These are phyloP conservation scores for Schizothorax lantsangensis DNA, from an alignment of 2,797 vertebrate genomes.

Conservation along the genomic window DNA sequence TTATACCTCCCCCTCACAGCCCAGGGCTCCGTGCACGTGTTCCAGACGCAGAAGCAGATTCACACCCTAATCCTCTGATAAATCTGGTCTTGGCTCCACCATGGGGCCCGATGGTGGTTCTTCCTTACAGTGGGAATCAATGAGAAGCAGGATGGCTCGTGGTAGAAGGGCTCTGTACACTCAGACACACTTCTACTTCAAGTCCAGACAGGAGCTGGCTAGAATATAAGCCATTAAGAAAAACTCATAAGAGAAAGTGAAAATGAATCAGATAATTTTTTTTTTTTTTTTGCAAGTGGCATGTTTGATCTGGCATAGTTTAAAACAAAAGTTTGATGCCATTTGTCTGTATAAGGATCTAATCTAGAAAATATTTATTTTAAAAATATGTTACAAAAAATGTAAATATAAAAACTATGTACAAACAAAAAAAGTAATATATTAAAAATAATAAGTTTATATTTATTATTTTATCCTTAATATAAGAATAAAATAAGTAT, in stretches of 20 bases:
- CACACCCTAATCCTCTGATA: conserved; percentile 73
- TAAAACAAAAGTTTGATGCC: not conserved
- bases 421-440: not conserved
- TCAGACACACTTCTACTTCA: conserved; percentile 17
- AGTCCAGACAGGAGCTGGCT: conserved; percentile 2
- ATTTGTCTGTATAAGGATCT: not conserved
- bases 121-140: conserved; percentile 39
- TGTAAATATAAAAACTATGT: not conserved
- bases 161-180: not conserved
- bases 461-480: not conserved
- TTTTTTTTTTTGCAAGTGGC: not conserved
- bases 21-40: conserved; percentile 56
- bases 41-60: conserved; percentile 67
- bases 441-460: not conserved
- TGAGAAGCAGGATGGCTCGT: conserved; percentile 11
- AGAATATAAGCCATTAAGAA: not conserved
- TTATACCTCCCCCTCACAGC: not conserved
- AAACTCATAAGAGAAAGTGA: not conserved
- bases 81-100: conserved; percentile 70
- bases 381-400: not conserved
- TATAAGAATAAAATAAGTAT: not conserved
- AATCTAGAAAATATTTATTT: not conserved
- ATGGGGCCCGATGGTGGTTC: conserved; percentile 38
- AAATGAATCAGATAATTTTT: not conserved
- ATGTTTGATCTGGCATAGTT: not conserved